Conservation (phyloP, 2,888 invertebrate species). For the Choreutis nemorana region DNA sequence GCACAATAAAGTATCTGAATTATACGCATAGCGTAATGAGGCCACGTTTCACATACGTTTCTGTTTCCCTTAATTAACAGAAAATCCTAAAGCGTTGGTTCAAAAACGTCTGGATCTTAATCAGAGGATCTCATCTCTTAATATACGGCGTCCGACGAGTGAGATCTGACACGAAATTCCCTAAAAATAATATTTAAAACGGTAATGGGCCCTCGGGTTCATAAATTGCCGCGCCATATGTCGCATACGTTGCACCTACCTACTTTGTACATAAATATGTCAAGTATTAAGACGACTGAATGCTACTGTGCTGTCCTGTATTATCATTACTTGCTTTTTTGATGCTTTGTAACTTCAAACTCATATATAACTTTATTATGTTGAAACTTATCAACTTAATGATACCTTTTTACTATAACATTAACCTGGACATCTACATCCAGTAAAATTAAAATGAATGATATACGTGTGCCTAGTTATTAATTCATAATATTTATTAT, state of each 20-base stretch:
- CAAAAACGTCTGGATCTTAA: constrained; percentile 53
- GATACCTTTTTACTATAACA: no score
- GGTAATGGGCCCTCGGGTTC: constrained; percentile 61
- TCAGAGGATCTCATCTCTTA: constrained; percentile 64
- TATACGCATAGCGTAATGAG: constrained; percentile 16
- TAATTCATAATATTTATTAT: no score
- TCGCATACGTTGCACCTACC: constrained; percentile 60
- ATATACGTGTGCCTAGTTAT: no score
- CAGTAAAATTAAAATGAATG: no score
- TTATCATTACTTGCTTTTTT: constrained; percentile 31
- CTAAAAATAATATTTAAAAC: constrained; percentile 68
- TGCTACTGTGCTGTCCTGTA: constrained; percentile 38
- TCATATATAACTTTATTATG: no score
- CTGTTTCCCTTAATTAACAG: constrained; percentile 51
- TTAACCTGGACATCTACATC: no score
- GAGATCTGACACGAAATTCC: constrained; percentile 67
- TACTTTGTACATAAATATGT: constrained; percentile 65
- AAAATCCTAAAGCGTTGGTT: constrained; percentile 36
- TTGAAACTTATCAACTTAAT: no score
- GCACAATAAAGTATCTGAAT: no score
- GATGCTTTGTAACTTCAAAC: constrained; percentile 22
- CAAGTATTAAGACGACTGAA: constrained; percentile 58
- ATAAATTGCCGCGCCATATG: constrained; percentile 66
- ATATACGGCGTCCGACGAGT: constrained; percentile 59
- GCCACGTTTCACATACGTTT: constrained; percentile 19